Base-by-base conservation (phyloP, 2,113 vertebrate genomes). In the Larimichthys crocea region DNA sequence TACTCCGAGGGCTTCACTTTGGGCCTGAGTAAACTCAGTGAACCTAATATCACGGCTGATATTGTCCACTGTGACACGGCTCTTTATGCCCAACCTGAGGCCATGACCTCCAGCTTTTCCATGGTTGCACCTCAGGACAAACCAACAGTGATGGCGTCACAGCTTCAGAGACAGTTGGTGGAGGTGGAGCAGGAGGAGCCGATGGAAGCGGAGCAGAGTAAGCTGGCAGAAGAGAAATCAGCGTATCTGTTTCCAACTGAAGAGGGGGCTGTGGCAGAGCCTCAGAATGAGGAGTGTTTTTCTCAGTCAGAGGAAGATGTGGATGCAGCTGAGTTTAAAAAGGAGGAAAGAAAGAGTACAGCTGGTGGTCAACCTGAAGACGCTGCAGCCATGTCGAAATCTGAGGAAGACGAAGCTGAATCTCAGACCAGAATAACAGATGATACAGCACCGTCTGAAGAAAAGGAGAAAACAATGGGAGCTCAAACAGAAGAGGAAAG, bases 51-150 rank as follows among this genome's bases (percentile, higher is more conserved):
- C 69, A 92, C 91, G 1, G 67, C 80, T 14, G 90, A 94, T 35
- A 77, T 94, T 0, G 14, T 93, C 50, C 79, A 93, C 86, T 91
- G 77, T 64, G 85, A 91, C 85, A 94, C 93, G 0, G 87, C 92
- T 9, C 91, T 95, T 16, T 94, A 92, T 17, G 35, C 75, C 9
- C 89, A 88, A 10, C 40, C 87, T 1, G 71, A 88, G 26, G 79
- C 73, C 49, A 74, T 60, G 29, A 44, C 60, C 2, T 71, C 80
- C 59, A 83, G 29, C 82, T 20, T 55, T 26, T 83, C 83, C 16
- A 75, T 84, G 0, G 7, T 73, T 20, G 74, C 68, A 10, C 84
- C 78, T 20, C 73, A 90, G 50, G 91, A 93, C 56, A 88, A 85
- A 50, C 59, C 80, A 29, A 89, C 84, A 0, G 61, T 84, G 55